Base-by-base conservation (phyloP, 2,888 invertebrate species). In the Heterodera filipjevi region DNA sequence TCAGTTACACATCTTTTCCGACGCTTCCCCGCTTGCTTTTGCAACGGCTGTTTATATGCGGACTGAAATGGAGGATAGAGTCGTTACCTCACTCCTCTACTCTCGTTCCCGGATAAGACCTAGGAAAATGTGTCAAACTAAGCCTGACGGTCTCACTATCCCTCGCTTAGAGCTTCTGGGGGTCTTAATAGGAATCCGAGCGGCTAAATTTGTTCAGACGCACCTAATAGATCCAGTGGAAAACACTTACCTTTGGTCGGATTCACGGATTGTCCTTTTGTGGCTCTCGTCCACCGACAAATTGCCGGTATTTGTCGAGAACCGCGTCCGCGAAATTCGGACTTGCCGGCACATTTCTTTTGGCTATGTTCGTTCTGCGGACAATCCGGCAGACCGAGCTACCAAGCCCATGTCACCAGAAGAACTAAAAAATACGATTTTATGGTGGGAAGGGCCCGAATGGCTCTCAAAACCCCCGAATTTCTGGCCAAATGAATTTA, bases 11-110 rank as follows among this genome's bases (percentile, higher is more conserved):
- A 35, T 78, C 2, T 81, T 81, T 68, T 49, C 32, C 10, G 81
- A 81, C 22, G 80, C 80, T 8, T 81, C 81, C 0, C 46, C 66
- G 0, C 27, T 70, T 22, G 81, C 77, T 10, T 81, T 70, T 19
- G 81, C 68, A 6, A 71, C 77, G 16, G 53, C 30, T 1, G 77
- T 71, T 46, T 81, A 81, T 71, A 2, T 80, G 14, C 8, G 75
- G 53, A 80, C 78, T 30, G 22, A 22, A 35, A 53, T 19, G 12
- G 46, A 10, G 12, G 14, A 5, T 22, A 27, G 53, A 66, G n/a
- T 30, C 3, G 1, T 27, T 14, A 44, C 33, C 12, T 19, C 59
- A 12, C 35, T 81, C 1, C 2, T 79, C 19, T 70, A 68, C 22
- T 35, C 79, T 0, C 66, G 70, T 14, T 27, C 53, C 12, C 33